Base-by-base conservation (phyloP, 2,113 vertebrate species). In the Furnarius figulus region DNA sequence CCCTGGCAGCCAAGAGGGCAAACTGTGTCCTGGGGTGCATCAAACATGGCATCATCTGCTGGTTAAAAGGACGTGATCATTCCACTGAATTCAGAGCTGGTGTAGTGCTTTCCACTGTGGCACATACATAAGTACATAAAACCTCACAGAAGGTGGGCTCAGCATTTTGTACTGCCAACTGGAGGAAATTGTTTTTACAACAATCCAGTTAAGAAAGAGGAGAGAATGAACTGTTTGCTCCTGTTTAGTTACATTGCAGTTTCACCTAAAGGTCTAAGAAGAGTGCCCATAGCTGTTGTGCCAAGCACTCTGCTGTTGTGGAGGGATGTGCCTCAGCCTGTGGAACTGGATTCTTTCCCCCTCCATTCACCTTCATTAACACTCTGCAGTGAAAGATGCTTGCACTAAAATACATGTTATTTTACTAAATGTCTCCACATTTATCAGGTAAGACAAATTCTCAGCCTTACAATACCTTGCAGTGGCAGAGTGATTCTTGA, bases 81-180 rank as follows among this genome's bases (percentile, higher is more conserved):
- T 30, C 55, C 31, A 14, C 52, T 35, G 37, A 67, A 17, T 35
- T 59, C 37, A 50, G 52, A 1, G 0, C 5, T 50, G 53, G 17
- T 31, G 44, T 37, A 59, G 52, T 42, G 24, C 39, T 80, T 92
- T 55, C 37, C 35, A 22, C n/a, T 31, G 11, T 18, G 14, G 21
- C 39, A 76, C 1, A 0, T 31, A 44, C 0, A 0, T 16, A 71
- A 30, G 25, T 15, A 77, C n/a, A n/a, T 72, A 73, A 92, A 79
- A 49, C 12, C 14, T 53, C 39, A 33, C 12, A 49, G 67, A 79
- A 61, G 19, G 9, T 55, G 30, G 28, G 70, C 31, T 65, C 65
- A 30, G 49, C 30, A 52, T 72, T 79, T 79, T 17, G 2, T 24
- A 31, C 7, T 65, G 53, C 11, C 86, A 8, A 44, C 16, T 35